Percentiles rank a stretch among this genome's conserved stretches.
These are phyloP conservation scores for Urosaurus nigricauda DNA, from an alignment of 2,797 vertebrate genomes.

Conservation along the genomic window DNA sequence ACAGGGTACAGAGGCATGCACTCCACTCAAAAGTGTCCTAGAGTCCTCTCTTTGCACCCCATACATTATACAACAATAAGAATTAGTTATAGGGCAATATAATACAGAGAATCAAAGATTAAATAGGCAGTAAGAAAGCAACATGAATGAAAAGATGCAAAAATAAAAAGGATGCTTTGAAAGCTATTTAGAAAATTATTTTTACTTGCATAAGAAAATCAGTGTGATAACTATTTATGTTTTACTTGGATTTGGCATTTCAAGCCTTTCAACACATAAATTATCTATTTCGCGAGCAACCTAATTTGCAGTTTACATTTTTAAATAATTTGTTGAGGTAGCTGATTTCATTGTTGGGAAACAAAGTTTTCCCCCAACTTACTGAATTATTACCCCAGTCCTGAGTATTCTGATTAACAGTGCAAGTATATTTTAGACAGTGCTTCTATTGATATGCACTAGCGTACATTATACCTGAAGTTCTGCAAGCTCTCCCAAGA, in stretches of 20 bases:
- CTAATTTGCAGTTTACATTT: conserved; percentile 15
- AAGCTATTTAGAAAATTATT: background rate
- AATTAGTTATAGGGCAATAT: background rate
- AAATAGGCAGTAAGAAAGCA: background rate
- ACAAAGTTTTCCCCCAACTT: background rate
- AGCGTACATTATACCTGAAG: conserved; percentile 16
- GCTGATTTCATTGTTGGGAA: background rate
- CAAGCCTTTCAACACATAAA: background rate
- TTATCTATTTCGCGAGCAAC: conserved; percentile 23
- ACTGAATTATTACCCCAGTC: conserved; percentile 14
- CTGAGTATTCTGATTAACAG: background rate
- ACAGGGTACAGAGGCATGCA: background rate
- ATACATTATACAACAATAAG: background rate
- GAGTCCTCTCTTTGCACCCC: background rate
- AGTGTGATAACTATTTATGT: conserved; percentile 10
- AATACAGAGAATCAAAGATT: background rate
- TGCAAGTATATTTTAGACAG: background rate
- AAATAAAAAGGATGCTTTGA: background rate
- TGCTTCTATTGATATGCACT: background rate
- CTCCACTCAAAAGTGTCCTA: background rate
- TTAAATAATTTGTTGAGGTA: conserved; percentile 28
- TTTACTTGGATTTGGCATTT: background rate
- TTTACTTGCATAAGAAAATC: background rate
- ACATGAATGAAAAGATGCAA: background rate
- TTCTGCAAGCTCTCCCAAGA: conserved; percentile 22